Evolutionary conservation across 2,888 invertebrate genomes (phyloP), one percentile per base, ranked within the genome.

Genomic region (Synergus gifuensis): DNA sequence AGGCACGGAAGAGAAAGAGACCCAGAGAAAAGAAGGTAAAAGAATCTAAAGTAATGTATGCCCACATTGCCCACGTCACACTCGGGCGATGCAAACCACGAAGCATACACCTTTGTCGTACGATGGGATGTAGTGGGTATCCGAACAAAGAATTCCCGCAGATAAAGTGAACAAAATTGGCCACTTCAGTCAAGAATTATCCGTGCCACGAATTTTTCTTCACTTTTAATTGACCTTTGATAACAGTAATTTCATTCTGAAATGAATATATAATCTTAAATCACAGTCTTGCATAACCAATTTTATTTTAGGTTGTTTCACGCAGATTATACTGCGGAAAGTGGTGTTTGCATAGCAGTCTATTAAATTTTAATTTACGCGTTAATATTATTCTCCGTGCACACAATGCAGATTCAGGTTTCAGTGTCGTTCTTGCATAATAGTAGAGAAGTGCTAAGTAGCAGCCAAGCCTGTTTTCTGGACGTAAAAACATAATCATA

Each of bases 81-180:
- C n/a, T 54, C n/a, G 54, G n/a, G 54, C 54, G 54, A 54, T 54
- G 18, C n/a, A 54, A 54, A n/a, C 54, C n/a, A 54, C 8, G 2
- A 49, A 49, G 49, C 49, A 49, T 63, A 58, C 40, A 73, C 77
- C 80, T 80, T 77, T 78, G 80, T 82, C 78, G 83, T 83, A 82
- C 77, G 78, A 82, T 79, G 81, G 83, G 83, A 81, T 83, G 82
- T 83, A 79, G 62, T 62, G 67, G 76, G 78, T 85, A 84, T 85
- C 85, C 82, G 82, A 82, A 83, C 83, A 82, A 78, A 82, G 76
- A 81, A 80, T 82, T 82, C 79, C 22, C 22, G 28, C 67, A 69
- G 67, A 28, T 46, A 67, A 67, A 67, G 66, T 67, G 44, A 67
- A 49, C 16, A 69, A 69, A 69, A 54, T 8, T 54, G 18, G n/a